Conservation (phyloP, 2,797 vertebrate genomes). For the Syndactyla subalaris region DNA sequence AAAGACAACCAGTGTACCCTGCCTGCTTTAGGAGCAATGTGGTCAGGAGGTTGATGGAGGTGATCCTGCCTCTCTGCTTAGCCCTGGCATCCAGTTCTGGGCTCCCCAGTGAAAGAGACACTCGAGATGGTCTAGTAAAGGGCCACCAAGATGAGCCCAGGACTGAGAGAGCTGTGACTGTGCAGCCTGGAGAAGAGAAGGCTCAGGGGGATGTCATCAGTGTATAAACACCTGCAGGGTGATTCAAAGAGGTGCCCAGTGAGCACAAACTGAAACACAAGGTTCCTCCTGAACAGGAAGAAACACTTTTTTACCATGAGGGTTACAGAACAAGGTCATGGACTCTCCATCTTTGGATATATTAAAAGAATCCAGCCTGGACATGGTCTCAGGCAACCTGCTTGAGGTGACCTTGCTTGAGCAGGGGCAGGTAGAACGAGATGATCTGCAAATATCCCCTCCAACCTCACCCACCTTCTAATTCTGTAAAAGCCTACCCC, state of each 20-base stretch:
- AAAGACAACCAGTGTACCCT: background rate
- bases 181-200: background rate
- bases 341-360: background rate
- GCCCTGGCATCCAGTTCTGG: background rate
- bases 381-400: background rate
- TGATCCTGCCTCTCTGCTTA: background rate
- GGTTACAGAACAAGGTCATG: background rate
- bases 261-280: background rate
- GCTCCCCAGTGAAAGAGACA: background rate
- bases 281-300: background rate
- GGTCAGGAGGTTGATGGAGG: background rate
- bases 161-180: background rate
- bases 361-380: background rate
- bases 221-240: background rate
- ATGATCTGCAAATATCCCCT: background rate
- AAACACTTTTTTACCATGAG: background rate
- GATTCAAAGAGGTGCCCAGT: background rate
- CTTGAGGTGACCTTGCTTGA: background rate
- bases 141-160: background rate
- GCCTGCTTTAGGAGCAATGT: background rate
- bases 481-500: background rate
- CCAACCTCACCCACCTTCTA: background rate
- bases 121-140: background rate
- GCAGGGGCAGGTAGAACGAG: background rate
- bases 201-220: background rate